Conservation (phyloP, 2,888 invertebrate species). For the Ellobium chinense region DNA sequence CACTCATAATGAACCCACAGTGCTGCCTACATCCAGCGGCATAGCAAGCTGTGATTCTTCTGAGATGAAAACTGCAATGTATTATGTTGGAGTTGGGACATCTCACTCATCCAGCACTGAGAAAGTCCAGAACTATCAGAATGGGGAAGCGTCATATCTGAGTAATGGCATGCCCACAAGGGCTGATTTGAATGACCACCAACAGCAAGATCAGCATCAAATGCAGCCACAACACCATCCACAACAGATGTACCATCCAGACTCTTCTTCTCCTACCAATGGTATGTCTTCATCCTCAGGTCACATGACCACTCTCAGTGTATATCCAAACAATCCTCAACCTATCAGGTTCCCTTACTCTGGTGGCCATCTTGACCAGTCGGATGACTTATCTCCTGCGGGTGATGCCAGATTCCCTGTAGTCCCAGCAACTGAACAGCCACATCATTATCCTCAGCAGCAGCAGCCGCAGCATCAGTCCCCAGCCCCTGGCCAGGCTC, state of each 20-base stretch:
- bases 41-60: not conserved
- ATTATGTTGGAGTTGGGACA: slow-evolving; percentile 1
- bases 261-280: not conserved
- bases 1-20: not conserved
- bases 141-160: not conserved
- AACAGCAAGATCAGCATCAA: not conserved
- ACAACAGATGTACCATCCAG: not conserved
- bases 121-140: too few relatives aligned
- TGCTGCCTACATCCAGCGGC: not conserved
- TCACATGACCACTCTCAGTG: not conserved
- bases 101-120: slow-evolving; percentile 27
- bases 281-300: not conserved
- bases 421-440: not conserved
- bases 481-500: not conserved
- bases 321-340: not conserved
- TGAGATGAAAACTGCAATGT: not conserved
- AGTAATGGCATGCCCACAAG: not conserved
- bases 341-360: not conserved
- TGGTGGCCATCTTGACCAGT: not conserved
- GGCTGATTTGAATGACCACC: not conserved
- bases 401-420: not conserved
- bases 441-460: too few relatives aligned
- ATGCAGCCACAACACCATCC: not conserved
- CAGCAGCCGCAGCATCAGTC: too few relatives aligned
- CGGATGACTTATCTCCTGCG: not conserved